Evolutionary conservation across 2,888 invertebrate genomes (phyloP).

Genomic region (Desoria tigrina): DNA sequence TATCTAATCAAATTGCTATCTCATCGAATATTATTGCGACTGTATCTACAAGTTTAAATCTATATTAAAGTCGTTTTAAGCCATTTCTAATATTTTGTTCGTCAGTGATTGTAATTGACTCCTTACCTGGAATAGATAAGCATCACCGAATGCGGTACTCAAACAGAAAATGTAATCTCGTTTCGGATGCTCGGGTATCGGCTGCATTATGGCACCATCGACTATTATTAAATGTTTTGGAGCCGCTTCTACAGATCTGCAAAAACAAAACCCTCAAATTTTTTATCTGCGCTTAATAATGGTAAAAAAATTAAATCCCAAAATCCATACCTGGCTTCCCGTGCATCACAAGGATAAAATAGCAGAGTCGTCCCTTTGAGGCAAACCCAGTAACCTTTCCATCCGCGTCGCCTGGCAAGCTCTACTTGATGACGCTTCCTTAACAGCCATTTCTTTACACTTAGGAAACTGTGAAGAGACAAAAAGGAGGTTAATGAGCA

Average conservation of each 20-base stretch:
- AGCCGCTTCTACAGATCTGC: constrained; percentile 78
- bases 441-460: constrained; percentile 96
- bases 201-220: constrained; percentile 96
- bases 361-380: constrained; percentile 93
- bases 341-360: constrained; percentile 92
- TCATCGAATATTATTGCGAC: no score
- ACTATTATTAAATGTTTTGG: constrained; percentile 95
- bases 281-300: no score
- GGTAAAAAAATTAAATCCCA: not conserved
- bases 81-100: no score
- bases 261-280: not conserved
- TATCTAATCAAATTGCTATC: no score
- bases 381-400: constrained; percentile 99
- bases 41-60: no score
- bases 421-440: constrained; percentile 96
- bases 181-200: constrained; percentile 98
- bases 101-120: no score
- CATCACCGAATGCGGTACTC: constrained; percentile 96
- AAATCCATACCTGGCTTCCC: constrained; percentile 62
- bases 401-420: constrained; percentile 89
- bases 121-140: constrained; percentile 94
- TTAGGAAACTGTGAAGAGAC: constrained; percentile 75
- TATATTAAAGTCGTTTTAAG: no score
- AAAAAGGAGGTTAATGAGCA: not conserved
- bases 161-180: constrained; percentile 96